These are phyloP conservation scores for Pedetes capensis DNA, from an alignment of 2,113 vertebrate genomes.

Conservation along the genomic window DNA sequence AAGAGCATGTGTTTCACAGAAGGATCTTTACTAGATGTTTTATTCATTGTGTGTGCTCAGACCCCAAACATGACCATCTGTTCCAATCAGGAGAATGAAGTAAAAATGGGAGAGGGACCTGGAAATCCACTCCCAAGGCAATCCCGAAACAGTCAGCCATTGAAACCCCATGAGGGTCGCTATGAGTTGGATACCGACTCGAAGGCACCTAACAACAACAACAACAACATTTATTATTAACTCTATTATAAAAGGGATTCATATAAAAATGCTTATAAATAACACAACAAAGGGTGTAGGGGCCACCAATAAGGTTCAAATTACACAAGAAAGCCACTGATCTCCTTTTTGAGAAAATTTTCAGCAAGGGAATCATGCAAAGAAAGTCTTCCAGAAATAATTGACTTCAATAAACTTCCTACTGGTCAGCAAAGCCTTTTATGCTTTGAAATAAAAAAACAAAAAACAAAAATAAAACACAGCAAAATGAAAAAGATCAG, in stretches of 20 bases:
- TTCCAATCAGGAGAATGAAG: neutral
- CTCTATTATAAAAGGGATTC: neutral
- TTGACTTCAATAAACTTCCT: conserved; percentile 47
- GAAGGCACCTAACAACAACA: no score
- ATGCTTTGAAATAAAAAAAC: conserved; percentile 44
- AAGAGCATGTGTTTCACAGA: neutral
- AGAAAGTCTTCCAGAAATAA: conserved; percentile 57
- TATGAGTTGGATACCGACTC: no score
- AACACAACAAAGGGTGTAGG: neutral
- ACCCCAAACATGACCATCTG: neutral
- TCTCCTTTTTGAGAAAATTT: conserved; percentile 40
- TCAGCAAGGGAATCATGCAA: conserved; percentile 1
- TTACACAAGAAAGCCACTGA: neutral
- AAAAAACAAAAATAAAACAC: neutral
- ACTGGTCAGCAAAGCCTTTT: conserved; percentile 52
- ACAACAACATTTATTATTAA: neutral
- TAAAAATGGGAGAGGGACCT: no score
- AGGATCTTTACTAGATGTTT: neutral
- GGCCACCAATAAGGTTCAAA: neutral
- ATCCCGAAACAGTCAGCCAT: no score
- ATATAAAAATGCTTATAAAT: conserved; percentile 2
- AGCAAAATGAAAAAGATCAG: conserved; percentile 35
- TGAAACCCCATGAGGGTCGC: no score
- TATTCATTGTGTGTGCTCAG: neutral
- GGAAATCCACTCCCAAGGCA: no score